Base-by-base conservation (phyloP, 2,113 vertebrate genomes). In the Panthera leo region DNA sequence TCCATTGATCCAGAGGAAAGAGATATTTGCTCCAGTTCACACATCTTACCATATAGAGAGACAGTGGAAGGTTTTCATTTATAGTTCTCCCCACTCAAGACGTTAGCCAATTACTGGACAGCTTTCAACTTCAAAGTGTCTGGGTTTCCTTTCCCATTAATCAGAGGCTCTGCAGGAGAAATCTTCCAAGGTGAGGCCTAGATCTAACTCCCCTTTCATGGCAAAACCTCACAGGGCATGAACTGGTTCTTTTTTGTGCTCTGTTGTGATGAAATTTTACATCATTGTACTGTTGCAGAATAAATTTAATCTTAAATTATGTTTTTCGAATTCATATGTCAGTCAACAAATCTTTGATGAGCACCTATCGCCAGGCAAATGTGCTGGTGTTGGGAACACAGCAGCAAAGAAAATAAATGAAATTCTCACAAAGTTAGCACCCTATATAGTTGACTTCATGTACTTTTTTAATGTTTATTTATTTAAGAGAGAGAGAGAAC, bases 281-380 rank as follows among this genome's bases (percentile, higher is more conserved):
- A 87, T 55, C 84, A 58, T 90, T 85, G 89, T 13, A 88, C 31
- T 85, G 76, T 75, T 83, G 97, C 48, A 42, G 65, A 82, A 71
- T 61, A 93, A 83, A 80, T 31, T 39, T 29, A 94, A 83, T 42
- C 83, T 88, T 85, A 89, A 90, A 58, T 61, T 87, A 34, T 67
- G 36, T 79, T 80, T 96, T 68, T 91, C 48, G 65, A 63, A 80
- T 87, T 89, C 34, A 42, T 78, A 84, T 51, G 58, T 94, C 80
- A 80, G 68, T 63, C 61, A 85, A 84, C 48, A 75, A 36, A 58
- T 94, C 87, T 92, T 95, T 93, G 95, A 83, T 70, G 63, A 90
- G 61, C 29, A 53, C 55, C 65, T 83, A 90, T 68, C 70, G 65
- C 7, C 48, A 65, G 27, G 42, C 19, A 85, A 85, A 29, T 84